Evolutionary conservation across 2,113 vertebrate genomes (phyloP).

Genomic region (Corythoichthys intestinalis): DNA sequence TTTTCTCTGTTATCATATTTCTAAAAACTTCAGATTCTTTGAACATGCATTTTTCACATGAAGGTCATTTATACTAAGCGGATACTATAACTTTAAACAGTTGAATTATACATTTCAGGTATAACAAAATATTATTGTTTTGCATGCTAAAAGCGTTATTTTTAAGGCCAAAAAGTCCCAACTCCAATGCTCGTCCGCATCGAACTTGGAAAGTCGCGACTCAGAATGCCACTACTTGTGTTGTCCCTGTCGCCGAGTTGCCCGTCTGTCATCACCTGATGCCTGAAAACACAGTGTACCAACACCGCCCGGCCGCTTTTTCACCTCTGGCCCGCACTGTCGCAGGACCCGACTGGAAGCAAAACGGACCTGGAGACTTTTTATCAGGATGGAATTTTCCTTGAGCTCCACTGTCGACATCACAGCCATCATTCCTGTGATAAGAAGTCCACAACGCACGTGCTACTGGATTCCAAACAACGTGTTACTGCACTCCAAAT

Average conservation of each 20-base stretch:
- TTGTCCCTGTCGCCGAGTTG: background rate
- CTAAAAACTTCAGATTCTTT: too few species aligned
- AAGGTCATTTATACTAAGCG: too few species aligned
- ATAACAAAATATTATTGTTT: too few species aligned
- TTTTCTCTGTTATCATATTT: too few species aligned
- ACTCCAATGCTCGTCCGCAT: background rate
- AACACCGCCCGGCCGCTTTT: background rate
- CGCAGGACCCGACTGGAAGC: background rate
- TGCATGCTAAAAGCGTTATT: background rate
- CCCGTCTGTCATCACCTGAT: background rate
- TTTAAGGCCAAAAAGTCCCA: background rate
- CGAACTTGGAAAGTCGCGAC: background rate
- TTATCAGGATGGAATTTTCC: constrained; percentile 61
- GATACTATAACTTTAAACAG: too few species aligned
- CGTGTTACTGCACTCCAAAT: background rate
- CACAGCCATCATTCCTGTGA: constrained; percentile 46
- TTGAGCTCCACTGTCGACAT: constrained; percentile 39
- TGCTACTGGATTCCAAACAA: constrained; percentile 21
- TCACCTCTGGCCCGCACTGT: background rate
- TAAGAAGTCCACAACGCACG: constrained; percentile 38
- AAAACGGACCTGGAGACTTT: constrained; percentile 20
- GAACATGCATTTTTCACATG: too few species aligned
- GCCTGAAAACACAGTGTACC: background rate
- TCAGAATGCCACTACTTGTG: background rate
- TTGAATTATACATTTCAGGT: too few species aligned